phyloP scores from a whole-genome alignment of 37 sponge, comb jelly and placozoan species.

The Beroe ovata region DNA sequence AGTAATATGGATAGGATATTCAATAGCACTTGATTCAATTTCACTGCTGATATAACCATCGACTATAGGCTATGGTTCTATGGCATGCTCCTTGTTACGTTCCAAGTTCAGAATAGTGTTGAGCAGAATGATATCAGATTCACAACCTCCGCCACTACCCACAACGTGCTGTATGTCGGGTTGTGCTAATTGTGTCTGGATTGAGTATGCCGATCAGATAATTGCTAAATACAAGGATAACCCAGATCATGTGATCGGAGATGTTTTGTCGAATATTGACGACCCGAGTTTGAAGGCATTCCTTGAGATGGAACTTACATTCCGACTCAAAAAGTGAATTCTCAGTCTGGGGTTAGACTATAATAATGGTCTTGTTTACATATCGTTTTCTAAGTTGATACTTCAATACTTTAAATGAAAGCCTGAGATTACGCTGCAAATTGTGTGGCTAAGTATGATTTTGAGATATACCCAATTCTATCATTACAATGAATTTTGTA shows the following conservation, averaged over 20 bases:
- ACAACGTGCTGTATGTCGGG: constrained; percentile 86
- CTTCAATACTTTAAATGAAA: no score
- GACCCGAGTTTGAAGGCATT: constrained; percentile 85
- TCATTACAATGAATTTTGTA: no score
- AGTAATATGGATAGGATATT: constrained; percentile 1
- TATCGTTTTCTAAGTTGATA: no score
- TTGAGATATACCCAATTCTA: no score
- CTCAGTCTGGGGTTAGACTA: no score
- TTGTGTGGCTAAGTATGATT: no score
- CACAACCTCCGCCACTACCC: constrained; percentile 74
- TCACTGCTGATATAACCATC: neutral
- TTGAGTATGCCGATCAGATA: constrained; percentile 78
- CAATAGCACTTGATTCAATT: neutral
- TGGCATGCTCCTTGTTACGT: neutral
- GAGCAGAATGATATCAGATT: no score
- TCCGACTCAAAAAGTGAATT: constrained; percentile 12
- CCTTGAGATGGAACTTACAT: constrained; percentile 77
- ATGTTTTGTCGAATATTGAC: constrained; percentile 73
- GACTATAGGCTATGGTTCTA: neutral
- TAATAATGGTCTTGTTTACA: no score
- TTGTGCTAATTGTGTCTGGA: constrained; percentile 93
- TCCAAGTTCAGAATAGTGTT: no score
- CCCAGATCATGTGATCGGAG: constrained; percentile 66
- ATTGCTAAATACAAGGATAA: constrained; percentile 69
- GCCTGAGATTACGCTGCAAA: no score